These are phyloP conservation scores for Rhodophaea formosa DNA, from an alignment of 2,888 invertebrate genomes.

Conservation along the genomic window DNA sequence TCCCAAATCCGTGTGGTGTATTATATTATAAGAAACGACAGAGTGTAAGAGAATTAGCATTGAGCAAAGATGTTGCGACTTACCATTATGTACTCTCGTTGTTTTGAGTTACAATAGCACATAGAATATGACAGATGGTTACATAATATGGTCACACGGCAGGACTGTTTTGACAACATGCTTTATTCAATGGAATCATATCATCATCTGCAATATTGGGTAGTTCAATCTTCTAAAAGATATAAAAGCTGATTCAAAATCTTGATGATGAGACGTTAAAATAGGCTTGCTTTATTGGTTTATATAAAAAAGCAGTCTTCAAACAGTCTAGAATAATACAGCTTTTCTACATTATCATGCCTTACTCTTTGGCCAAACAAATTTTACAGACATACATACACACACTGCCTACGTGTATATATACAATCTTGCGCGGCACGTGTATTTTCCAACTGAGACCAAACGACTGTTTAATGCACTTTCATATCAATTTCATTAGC, in stretches of 20 bases:
- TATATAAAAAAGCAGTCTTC: background rate
- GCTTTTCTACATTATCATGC: background rate
- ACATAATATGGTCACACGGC: background rate
- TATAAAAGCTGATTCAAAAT: background rate
- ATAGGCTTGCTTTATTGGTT: background rate
- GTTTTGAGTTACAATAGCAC: background rate
- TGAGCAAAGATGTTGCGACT: too few relatives aligned
- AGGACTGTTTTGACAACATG: background rate
- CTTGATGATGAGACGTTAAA: too few relatives aligned
- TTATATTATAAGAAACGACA: too few relatives aligned
- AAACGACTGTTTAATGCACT: constrained; percentile 19
- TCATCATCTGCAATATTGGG: background rate
- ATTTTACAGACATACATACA: constrained; percentile 12
- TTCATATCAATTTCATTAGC: constrained; percentile 11
- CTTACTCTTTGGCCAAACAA: constrained; percentile 1
- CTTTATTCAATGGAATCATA: background rate
- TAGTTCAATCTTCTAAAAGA: too few relatives aligned
- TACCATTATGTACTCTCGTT: background rate
- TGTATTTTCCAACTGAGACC: constrained; percentile 46
- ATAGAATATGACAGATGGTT: background rate
- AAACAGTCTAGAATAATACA: background rate
- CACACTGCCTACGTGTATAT: background rate
- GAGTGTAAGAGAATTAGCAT: too few relatives aligned
- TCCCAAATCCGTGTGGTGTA: background rate
- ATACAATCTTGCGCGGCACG: constrained; percentile 31